These are phyloP conservation scores for Ptilodon capucinus DNA, from an alignment of 2,888 invertebrate genomes.

Conservation along the genomic window DNA sequence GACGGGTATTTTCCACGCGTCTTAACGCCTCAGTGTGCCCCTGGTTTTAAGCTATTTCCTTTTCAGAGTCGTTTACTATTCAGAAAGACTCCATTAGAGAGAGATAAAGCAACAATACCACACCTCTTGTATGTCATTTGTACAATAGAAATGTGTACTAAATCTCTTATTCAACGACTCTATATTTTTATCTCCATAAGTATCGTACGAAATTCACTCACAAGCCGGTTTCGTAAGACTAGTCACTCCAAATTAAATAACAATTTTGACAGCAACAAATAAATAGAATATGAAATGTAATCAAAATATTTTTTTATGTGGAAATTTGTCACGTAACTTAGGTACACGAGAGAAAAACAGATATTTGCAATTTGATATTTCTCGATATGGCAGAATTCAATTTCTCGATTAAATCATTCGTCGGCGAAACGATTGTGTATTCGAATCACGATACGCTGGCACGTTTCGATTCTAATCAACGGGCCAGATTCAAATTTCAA, in stretches of 20 bases:
- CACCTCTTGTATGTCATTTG: too few relatives aligned
- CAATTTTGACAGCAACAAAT: background rate
- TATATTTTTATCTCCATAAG: too few relatives aligned
- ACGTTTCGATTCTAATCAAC: slow-evolving; percentile 40
- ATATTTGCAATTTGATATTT: slow-evolving; percentile 10
- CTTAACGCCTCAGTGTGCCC: too few relatives aligned
- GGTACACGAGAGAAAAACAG: background rate
- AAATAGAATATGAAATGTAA: background rate
- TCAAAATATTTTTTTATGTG: background rate
- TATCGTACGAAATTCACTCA: too few relatives aligned
- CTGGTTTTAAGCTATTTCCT: too few relatives aligned
- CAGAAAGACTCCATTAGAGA: too few relatives aligned
- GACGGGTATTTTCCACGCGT: too few relatives aligned
- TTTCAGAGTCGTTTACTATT: too few relatives aligned
- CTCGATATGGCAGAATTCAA: slow-evolving; percentile 14
- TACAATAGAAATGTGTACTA: too few relatives aligned
- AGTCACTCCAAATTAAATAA: background rate
- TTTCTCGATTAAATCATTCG: slow-evolving; percentile 35
- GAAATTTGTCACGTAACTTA: background rate
- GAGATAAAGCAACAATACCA: too few relatives aligned
- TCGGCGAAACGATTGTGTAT: slow-evolving; percentile 34
- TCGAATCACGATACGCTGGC: slow-evolving; percentile 31
- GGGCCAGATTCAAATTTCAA: slow-evolving; percentile 38
- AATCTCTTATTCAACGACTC: too few relatives aligned
- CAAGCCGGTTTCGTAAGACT: too few relatives aligned